Evolutionary conservation across 2,113 vertebrate species (phyloP).

Genomic region (Brachypteracias leptosomus): DNA sequence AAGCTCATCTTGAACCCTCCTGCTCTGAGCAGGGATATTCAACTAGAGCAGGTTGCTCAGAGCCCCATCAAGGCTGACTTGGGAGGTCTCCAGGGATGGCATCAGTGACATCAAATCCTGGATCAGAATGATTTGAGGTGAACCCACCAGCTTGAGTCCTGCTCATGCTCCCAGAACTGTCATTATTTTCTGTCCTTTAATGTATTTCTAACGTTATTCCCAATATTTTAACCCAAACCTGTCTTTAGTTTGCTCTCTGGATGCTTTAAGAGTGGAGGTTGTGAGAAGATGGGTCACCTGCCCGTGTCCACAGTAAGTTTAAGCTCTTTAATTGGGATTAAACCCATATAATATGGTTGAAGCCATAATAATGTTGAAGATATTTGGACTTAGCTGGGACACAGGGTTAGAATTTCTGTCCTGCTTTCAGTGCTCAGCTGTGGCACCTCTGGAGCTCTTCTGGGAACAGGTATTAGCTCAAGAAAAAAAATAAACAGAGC

Average conservation of each 20-base stretch:
- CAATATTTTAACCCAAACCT: neutral
- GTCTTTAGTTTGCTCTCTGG: neutral
- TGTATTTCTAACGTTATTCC: neutral
- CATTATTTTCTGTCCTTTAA: neutral
- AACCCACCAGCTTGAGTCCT: neutral
- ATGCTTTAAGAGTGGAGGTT: neutral
- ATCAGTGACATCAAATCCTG: neutral
- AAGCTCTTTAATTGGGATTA: neutral
- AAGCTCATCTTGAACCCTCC: neutral
- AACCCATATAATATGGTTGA: too few relatives aligned
- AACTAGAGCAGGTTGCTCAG: neutral
- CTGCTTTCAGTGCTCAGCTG: neutral
- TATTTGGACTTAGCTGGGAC: neutral
- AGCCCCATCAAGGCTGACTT: neutral
- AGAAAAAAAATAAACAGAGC: neutral
- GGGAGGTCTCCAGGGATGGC: neutral
- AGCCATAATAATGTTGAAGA: neutral
- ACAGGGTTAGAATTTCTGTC: accelerated
- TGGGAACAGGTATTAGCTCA: neutral
- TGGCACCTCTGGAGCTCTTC: neutral
- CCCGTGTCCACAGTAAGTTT: neutral
- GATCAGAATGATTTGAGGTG: neutral
- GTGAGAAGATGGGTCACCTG: too few relatives aligned
- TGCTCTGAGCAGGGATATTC: neutral
- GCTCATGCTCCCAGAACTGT: neutral